Conservation (phyloP, 2,888 invertebrate species). For the Noctuana brunneofusca region DNA sequence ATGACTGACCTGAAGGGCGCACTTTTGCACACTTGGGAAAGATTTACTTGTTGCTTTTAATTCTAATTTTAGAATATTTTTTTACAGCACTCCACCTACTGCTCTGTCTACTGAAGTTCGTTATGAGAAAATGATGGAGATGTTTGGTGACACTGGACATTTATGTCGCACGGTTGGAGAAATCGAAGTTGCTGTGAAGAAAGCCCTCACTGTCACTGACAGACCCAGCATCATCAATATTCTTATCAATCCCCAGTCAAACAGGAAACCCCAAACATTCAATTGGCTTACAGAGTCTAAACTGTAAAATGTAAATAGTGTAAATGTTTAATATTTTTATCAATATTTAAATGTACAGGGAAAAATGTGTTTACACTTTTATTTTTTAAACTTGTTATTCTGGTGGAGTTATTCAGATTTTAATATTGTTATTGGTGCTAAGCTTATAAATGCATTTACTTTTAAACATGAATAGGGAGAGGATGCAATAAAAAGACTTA, state of each 20-base stretch:
- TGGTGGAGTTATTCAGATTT: slow-evolving; percentile 23
- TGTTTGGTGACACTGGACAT: slow-evolving; percentile 92
- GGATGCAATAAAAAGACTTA: slow-evolving; percentile 12
- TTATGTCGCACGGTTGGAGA: slow-evolving; percentile 91
- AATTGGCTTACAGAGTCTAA: slow-evolving; percentile 97
- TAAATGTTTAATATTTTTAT: slow-evolving; percentile 50
- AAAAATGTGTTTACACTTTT: slow-evolving; percentile 30
- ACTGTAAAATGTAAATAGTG: no score
- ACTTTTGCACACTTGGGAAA: no score
- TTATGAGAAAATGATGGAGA: slow-evolving; percentile 95
- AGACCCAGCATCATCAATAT: slow-evolving; percentile 95
- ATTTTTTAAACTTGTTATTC: slow-evolving; percentile 21
- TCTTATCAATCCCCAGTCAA: slow-evolving; percentile 93
- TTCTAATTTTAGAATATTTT: not conserved
- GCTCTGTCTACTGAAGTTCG: slow-evolving; percentile 89
- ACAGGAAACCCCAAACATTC: slow-evolving; percentile 95
- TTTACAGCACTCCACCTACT: slow-evolving; percentile 91
- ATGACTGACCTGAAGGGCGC: no score
- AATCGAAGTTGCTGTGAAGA: slow-evolving; percentile 86
- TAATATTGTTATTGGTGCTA: slow-evolving; percentile 11
- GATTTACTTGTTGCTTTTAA: not conserved
- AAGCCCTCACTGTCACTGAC: slow-evolving; percentile 86
- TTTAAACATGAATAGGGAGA: not conserved
- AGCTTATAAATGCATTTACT: not conserved
- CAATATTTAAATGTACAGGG: slow-evolving; percentile 21